Conservation (phyloP, 1,140 invertebrate species). For the Trichonephila inaurata region DNA sequence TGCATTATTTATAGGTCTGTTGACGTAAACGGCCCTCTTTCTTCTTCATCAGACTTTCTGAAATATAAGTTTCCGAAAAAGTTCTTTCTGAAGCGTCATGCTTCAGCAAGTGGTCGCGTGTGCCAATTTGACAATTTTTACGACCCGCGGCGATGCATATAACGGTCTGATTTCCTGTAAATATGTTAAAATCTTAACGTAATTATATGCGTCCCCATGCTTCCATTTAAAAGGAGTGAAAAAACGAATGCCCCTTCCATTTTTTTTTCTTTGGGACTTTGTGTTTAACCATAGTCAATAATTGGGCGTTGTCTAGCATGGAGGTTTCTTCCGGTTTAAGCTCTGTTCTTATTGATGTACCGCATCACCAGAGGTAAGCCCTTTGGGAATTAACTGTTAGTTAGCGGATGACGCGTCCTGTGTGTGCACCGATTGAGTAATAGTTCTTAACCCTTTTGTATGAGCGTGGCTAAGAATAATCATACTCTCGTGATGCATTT, state of each 20-base stretch:
- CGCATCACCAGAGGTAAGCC: not conserved
- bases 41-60: not conserved
- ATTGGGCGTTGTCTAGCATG: constrained; percentile 36
- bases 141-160: constrained; percentile 28
- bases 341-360: not conserved
- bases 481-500: not conserved
- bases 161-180: constrained; percentile 43
- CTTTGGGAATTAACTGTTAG: constrained; percentile 40
- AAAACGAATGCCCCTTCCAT: not conserved
- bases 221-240: not conserved
- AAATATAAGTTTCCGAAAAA: constrained; percentile 36
- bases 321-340: not conserved
- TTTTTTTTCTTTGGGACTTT: not conserved
- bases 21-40: constrained; percentile 37
- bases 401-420: constrained; percentile 34
- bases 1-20: constrained; percentile 53
- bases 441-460: constrained; percentile 43
- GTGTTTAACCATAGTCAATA: constrained; percentile 35
- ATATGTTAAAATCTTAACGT: constrained; percentile 26
- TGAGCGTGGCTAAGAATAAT: constrained; percentile 33
- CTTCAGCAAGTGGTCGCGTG: constrained; percentile 32
- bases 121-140: constrained; percentile 37
- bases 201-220: not conserved
- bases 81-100: constrained; percentile 9
- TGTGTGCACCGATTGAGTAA: not conserved